Evolutionary conservation across 2,797 vertebrate genomes (phyloP).

Genomic region (Sciurus carolinensis): DNA sequence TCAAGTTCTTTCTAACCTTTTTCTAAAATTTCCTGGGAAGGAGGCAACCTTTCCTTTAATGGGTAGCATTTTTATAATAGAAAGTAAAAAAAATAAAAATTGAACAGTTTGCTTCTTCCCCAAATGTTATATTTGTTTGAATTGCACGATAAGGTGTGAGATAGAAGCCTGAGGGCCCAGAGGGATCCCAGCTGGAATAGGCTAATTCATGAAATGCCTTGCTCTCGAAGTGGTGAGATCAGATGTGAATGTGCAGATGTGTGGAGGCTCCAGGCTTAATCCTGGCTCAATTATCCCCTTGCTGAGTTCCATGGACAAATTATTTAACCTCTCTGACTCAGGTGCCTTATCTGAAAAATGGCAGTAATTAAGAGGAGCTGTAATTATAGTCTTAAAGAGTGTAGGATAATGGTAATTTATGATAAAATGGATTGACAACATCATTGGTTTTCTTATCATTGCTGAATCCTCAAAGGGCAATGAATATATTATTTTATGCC

Average conservation of each 20-base stretch:
- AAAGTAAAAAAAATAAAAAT: neutral
- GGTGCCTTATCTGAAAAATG: slow-evolving; percentile 77
- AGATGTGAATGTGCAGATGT: slow-evolving; percentile 29
- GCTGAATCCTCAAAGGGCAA: slow-evolving; percentile 66
- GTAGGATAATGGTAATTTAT: slow-evolving; percentile 56
- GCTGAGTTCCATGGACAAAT: slow-evolving; percentile 65
- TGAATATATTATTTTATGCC: slow-evolving; percentile 71
- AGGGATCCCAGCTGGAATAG: neutral
- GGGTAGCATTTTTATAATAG: neutral
- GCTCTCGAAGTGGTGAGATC: neutral
- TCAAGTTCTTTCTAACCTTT: slow-evolving; percentile 35
- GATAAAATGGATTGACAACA: slow-evolving; percentile 66
- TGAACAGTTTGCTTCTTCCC: neutral
- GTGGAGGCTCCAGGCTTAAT: neutral
- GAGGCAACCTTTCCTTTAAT: neutral
- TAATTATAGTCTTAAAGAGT: slow-evolving; percentile 67
- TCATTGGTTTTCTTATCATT: slow-evolving; percentile 71
- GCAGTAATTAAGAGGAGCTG: slow-evolving; percentile 71
- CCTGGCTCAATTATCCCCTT: slow-evolving; percentile 40
- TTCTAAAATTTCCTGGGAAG: slow-evolving; percentile 24
- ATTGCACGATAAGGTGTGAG: neutral
- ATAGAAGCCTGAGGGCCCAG: neutral
- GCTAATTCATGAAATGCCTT: neutral
- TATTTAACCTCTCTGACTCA: slow-evolving; percentile 77
- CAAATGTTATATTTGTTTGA: neutral